phyloP scores from a whole-genome alignment of 1,140 invertebrate genomes.

The Mamestra configurata region DNA sequence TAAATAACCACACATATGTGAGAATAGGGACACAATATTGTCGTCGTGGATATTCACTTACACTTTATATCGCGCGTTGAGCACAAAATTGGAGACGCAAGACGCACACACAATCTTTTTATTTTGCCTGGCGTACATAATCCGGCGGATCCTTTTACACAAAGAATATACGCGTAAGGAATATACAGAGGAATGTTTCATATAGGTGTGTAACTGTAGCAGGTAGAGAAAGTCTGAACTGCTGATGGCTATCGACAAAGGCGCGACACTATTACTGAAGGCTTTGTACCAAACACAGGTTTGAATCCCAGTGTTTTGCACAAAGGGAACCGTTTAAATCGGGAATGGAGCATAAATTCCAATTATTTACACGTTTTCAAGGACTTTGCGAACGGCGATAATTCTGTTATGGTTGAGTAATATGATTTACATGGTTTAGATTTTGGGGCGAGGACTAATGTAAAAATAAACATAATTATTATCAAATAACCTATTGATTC shows the following conservation, averaged over 20 bases:
- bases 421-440: background rate
- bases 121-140: constrained; percentile 20
- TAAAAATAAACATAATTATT: too few species aligned
- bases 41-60: constrained; percentile 19
- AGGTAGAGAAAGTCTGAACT: background rate
- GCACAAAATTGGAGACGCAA: constrained; percentile 12
- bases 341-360: constrained; percentile 13
- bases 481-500: too few species aligned
- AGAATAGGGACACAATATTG: constrained; percentile 15
- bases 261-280: background rate
- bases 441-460: background rate
- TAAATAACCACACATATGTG: constrained; percentile 9
- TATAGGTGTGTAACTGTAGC: background rate
- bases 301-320: background rate
- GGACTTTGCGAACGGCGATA: background rate
- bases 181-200: background rate
- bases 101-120: constrained; percentile 16
- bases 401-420: constrained; percentile 5
- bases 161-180: background rate
- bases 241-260: constrained; percentile 19
- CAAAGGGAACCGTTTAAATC: constrained; percentile 9
- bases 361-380: constrained; percentile 24
- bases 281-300: background rate
- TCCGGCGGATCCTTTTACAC: constrained; percentile 21
- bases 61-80: constrained; percentile 23